Evolutionary conservation across 2,113 vertebrate genomes (phyloP).

Genomic region (Poicephalus meyeri): DNA sequence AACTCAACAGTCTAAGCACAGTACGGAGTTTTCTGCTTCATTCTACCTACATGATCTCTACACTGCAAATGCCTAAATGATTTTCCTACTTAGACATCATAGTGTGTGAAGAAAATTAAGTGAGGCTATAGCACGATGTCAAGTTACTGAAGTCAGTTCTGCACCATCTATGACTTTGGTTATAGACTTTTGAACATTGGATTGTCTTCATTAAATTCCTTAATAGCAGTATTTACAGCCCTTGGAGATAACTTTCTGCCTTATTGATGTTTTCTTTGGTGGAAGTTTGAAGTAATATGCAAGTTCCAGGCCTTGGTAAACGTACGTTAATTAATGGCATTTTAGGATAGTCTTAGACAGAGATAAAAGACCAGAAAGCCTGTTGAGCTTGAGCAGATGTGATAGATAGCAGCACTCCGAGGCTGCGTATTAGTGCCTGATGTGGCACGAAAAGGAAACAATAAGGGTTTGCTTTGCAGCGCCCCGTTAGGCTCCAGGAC

Average conservation of each 20-base stretch:
- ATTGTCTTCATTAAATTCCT: background rate
- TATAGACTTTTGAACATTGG: background rate
- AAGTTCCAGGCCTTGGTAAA: background rate
- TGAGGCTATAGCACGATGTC: background rate
- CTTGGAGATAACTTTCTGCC: background rate
- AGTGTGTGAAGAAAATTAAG: background rate
- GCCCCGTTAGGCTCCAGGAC: background rate
- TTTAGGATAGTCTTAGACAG: background rate
- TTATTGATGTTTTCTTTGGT: background rate
- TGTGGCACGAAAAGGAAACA: background rate
- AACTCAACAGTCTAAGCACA: background rate
- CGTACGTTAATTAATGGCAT: background rate
- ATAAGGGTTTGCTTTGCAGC: background rate
- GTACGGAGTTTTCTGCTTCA: background rate
- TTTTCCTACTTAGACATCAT: background rate
- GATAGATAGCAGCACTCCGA: background rate
- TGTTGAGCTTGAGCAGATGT: background rate
- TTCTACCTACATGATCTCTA: background rate
- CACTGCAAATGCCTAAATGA: background rate
- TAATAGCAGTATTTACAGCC: background rate
- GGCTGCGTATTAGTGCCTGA: background rate
- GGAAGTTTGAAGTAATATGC: background rate
- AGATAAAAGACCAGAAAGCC: background rate
- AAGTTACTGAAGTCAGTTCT: background rate
- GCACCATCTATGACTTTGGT: rapidly evolving